These are phyloP conservation scores for Oncorhynchus kisutch DNA, from an alignment of 2,113 vertebrate genomes.

Conservation along the genomic window DNA sequence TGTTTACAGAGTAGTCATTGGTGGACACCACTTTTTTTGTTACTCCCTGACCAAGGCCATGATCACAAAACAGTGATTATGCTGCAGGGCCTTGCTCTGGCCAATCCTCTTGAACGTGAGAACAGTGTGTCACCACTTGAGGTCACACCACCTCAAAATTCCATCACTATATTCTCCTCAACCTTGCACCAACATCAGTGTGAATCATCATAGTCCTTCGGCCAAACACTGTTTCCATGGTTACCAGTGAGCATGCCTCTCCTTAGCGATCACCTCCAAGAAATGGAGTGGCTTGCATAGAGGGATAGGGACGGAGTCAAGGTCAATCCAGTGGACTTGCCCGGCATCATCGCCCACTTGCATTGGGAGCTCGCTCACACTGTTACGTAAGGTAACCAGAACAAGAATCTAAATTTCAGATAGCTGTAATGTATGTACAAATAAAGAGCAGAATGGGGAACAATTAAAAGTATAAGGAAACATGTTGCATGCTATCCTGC, in stretches of 20 bases:
- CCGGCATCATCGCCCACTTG: conserved; percentile 95
- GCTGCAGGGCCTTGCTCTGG: too few relatives aligned
- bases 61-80: too few relatives aligned
- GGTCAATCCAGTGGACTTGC: conserved; percentile 87
- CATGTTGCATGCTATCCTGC: not conserved
- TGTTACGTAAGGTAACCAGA: conserved; percentile 74
- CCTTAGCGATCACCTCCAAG: conserved; percentile 82
- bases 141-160: too few relatives aligned
- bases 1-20: too few relatives aligned
- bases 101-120: too few relatives aligned
- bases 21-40: too few relatives aligned
- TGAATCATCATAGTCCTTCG: too few relatives aligned
- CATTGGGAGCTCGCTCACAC: conserved; percentile 84
- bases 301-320: conserved; percentile 81
- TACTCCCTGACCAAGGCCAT: too few relatives aligned
- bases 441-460: not conserved
- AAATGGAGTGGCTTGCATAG: conserved; percentile 90
- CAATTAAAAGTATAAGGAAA: not conserved
- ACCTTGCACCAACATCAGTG: too few relatives aligned
- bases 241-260: conserved; percentile 86
- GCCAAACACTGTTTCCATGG: not conserved
- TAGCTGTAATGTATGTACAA: not conserved
- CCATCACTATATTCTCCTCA: too few relatives aligned
- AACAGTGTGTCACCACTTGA: too few relatives aligned
- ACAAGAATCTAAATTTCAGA: not conserved